These are phyloP conservation scores for Sarcophaga carnaria DNA, from an alignment of 2,888 invertebrate species.

Conservation along the genomic window DNA sequence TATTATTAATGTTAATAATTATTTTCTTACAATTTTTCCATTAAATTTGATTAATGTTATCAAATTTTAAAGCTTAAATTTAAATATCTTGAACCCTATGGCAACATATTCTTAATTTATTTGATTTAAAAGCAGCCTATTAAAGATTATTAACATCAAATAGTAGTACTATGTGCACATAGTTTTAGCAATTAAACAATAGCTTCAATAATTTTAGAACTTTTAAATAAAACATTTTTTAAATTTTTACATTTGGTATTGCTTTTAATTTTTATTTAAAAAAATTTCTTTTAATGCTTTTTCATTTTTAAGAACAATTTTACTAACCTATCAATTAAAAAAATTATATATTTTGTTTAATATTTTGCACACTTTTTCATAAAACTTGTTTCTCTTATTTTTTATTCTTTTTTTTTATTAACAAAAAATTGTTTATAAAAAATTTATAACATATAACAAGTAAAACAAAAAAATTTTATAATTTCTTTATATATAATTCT, in stretches of 20 bases:
- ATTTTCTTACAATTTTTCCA: neutral
- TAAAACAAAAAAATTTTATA: conserved; percentile 23
- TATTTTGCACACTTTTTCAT: conserved; percentile 1
- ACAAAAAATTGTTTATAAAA: conserved; percentile 5
- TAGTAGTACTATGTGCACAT: neutral
- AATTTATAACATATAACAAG: conserved; percentile 2
- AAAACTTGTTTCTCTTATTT: neutral
- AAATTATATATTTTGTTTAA: neutral
- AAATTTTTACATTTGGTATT: neutral
- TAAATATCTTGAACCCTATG: neutral
- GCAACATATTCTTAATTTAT: neutral
- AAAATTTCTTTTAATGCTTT: conserved; percentile 24
- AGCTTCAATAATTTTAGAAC: neutral
- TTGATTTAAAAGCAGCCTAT: neutral
- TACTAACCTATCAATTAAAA: too few species aligned
- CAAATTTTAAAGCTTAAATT: neutral
- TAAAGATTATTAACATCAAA: neutral
- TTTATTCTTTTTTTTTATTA: neutral
- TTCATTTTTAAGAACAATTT: neutral
- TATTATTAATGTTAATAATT: too few species aligned
- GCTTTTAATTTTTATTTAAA: conserved; percentile 13
- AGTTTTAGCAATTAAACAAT: neutral
- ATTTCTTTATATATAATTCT: conserved; percentile 49
- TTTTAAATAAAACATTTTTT: neutral
- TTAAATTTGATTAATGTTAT: neutral